These are phyloP conservation scores for Rhincodon typus DNA, from an alignment of 2,797 vertebrate genomes.

Conservation along the genomic window DNA sequence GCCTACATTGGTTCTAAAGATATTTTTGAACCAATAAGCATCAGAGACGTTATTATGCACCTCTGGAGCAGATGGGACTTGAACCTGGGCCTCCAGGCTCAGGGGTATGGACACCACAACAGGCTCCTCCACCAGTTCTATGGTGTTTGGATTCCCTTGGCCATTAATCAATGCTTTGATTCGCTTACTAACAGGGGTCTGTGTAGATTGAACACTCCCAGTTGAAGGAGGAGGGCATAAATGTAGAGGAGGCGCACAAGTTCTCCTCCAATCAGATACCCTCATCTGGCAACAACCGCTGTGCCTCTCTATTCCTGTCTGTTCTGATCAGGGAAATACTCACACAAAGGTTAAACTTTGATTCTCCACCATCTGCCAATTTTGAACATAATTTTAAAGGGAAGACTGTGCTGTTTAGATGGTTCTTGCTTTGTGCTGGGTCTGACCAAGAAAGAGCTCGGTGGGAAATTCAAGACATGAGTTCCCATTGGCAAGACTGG, in stretches of 20 bases:
- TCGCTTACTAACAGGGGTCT: neutral
- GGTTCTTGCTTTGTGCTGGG: neutral
- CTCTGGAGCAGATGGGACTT: too few relatives aligned
- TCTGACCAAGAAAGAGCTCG: neutral
- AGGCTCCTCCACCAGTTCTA: too few relatives aligned
- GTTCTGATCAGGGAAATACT: neutral
- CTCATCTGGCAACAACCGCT: neutral
- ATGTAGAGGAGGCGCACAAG: neutral
- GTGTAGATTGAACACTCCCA: neutral
- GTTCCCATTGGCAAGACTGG: neutral
- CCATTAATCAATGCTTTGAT: neutral
- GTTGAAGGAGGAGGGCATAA: neutral
- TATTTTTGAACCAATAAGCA: too few relatives aligned
- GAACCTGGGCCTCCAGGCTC: too few relatives aligned
- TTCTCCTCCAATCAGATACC: neutral
- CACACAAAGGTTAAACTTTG: neutral
- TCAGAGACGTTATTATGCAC: too few relatives aligned
- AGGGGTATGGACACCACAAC: too few relatives aligned
- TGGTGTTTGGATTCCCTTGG: neutral
- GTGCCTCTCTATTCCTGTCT: neutral
- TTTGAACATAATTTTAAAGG: neutral
- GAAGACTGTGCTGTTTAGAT: neutral
- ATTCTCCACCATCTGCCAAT: neutral
- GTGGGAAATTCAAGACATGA: neutral
- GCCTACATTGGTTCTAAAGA: too few relatives aligned